Conservation (phyloP, 2,888 invertebrate genomes). For the Drosophila algonquin region DNA sequence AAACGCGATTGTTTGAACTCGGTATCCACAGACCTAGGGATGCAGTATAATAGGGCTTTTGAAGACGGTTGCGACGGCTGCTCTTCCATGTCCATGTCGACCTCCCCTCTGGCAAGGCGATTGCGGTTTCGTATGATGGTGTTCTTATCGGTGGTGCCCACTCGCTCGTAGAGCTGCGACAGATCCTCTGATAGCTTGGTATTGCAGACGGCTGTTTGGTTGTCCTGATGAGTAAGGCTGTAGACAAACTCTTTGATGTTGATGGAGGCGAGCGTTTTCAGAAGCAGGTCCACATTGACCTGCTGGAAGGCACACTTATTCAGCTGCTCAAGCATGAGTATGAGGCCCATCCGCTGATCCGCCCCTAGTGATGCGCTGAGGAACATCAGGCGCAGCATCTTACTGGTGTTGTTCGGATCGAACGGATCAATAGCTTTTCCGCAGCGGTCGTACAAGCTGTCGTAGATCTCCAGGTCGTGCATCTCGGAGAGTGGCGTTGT, state of each 20-base stretch:
- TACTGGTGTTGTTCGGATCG: constrained; percentile 41
- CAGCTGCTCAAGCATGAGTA: constrained; percentile 41
- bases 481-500: constrained; percentile 60
- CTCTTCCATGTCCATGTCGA: too few species aligned
- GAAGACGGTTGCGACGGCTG: too few species aligned
- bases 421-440: constrained; percentile 61
- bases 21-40: too few species aligned
- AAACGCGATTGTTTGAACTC: too few species aligned
- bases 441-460: constrained; percentile 69
- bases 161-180: constrained; percentile 46
- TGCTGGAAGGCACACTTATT: constrained; percentile 42
- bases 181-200: constrained; percentile 33
- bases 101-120: background rate
- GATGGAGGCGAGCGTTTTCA: constrained; percentile 30
- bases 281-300: constrained; percentile 43
- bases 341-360: constrained; percentile 43
- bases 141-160: constrained; percentile 47
- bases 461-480: constrained; percentile 62
- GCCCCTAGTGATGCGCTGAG: constrained; percentile 7
- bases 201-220: constrained; percentile 16
- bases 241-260: constrained; percentile 51
- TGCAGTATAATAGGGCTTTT: too few species aligned
- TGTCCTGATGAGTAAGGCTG: constrained; percentile 38
- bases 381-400: constrained; percentile 60
- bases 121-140: constrained; percentile 22